Evolutionary conservation across 2,113 vertebrate genomes (phyloP).

Genomic region (Arizona elegans): DNA sequence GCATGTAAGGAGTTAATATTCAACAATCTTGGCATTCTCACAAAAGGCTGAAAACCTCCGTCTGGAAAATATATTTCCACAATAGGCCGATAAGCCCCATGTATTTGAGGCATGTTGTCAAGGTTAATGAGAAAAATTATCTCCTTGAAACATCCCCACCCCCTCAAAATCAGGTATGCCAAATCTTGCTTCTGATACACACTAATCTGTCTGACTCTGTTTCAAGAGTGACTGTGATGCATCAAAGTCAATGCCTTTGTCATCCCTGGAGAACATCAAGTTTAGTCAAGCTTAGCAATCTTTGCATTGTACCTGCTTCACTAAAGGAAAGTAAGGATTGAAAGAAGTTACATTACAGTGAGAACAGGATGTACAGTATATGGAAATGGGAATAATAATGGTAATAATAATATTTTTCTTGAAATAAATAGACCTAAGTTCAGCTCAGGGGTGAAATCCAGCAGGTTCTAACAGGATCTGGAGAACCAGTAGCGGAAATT

Average conservation of each 20-base stretch:
- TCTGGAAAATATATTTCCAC: slow-evolving; percentile 47
- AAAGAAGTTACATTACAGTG: background rate
- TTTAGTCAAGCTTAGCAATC: slow-evolving; percentile 64
- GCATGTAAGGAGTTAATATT: slow-evolving; percentile 47
- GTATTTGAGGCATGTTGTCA: slow-evolving; percentile 71
- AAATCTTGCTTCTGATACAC: slow-evolving; percentile 70
- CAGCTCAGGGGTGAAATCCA: too few species aligned
- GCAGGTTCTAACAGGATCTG: too few species aligned
- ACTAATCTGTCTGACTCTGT: slow-evolving; percentile 78
- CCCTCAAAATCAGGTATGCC: slow-evolving; percentile 54
- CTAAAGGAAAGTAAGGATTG: slow-evolving; percentile 65
- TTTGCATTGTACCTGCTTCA: slow-evolving; percentile 56
- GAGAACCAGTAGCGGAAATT: too few species aligned
- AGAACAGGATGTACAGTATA: background rate
- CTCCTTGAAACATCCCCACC: slow-evolving; percentile 74
- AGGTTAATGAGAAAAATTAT: slow-evolving; percentile 98
- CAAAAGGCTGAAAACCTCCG: slow-evolving; percentile 7
- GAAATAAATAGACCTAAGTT: background rate
- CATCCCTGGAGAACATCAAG: slow-evolving; percentile 70
- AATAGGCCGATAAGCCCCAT: slow-evolving; percentile 8
- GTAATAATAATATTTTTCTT: background rate
- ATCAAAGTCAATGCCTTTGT: slow-evolving; percentile 83
- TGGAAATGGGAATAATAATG: background rate
- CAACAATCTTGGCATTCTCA: slow-evolving; percentile 1
- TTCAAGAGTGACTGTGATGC: slow-evolving; percentile 78